Base-by-base conservation (phyloP, 2,797 vertebrate species). In the Myripristis murdjan region DNA sequence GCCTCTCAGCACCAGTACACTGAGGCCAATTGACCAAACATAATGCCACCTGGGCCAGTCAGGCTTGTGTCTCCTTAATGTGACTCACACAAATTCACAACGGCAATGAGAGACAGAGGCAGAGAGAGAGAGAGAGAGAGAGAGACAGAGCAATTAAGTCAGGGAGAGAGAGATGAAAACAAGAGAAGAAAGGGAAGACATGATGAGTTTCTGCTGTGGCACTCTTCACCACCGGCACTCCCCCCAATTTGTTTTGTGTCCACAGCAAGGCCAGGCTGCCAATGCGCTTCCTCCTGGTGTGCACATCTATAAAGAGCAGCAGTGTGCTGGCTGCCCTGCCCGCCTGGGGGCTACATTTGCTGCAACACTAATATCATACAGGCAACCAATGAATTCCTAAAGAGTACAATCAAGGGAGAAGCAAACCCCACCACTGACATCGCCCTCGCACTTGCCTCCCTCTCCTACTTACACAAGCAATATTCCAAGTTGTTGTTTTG, bases 401-500 rank as follows among this genome's bases (percentile, higher is more conserved):
- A 90, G 88, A 88, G 85, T 4, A 52, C 78, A 94, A 93, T 86
- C 85, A 91, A 88, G 85, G 78, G 77, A 89, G 78, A 91, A 91
- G 82, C 84, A 84, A 82, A 80, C 83, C 82, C 73, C 70, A 77
- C 77, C 31, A 52, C 82, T 82, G 75, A 82, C 84, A 73, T 70
- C 37, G 44, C 76, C 79, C 78, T 65, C 68, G 68, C 90, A 89
- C 84, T 83, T 81, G 73, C 80, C 82, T 83, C 75, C 75, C 71
- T 72, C 84, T 87, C 72, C 83, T 89, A 84, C 87, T 89, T 85
- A 85, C 76, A 85, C 82, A 79, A 77, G 79, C 89, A 91, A 87
- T 90, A 90, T 92, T 94, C 87, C 73, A 63, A 87, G 86, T 65
- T 82, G 83, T 91, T 91, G 93, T 95, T 92, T 94, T 90, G 89